Percentiles rank a stretch among this genome's conserved stretches.
Evolutionary conservation across 2,113 vertebrate genomes (phyloP).

Genomic region (Sinocyclocheilus maitianheensis): DNA sequence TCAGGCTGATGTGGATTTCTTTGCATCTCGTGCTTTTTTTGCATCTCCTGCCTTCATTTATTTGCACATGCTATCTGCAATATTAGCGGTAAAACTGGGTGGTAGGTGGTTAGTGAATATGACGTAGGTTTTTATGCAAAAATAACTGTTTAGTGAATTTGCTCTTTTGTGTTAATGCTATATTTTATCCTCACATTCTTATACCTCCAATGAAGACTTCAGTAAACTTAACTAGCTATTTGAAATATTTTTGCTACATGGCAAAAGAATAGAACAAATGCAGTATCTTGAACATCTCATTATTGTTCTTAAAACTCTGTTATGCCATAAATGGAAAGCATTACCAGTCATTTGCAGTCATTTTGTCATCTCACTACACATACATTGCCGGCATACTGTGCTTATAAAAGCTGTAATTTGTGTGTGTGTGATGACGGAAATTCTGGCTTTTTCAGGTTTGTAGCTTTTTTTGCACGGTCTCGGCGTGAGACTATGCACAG

Average conservation of each 20-base stretch:
- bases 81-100: not conserved
- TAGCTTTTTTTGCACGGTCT: conserved; percentile 54
- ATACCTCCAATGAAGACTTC: not conserved
- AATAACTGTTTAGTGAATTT: not conserved
- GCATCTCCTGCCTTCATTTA: not conserved
- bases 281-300: not conserved
- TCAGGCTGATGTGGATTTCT: conserved; percentile 14
- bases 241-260: not conserved
- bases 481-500: conserved; percentile 57
- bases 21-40: not conserved
- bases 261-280: not conserved
- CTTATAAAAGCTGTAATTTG: conserved; percentile 38
- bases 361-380: conserved; percentile 9
- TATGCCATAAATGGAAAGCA: not conserved
- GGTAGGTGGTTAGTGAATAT: not conserved
- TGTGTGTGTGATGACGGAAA: conserved; percentile 37
- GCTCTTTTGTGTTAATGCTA: not conserved
- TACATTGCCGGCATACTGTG: not conserved
- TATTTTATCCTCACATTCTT: not conserved
- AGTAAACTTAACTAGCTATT: not conserved
- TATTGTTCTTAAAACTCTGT: conserved; percentile 8
- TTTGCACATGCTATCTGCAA: not conserved
- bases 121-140: not conserved
- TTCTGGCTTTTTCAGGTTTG: conserved; percentile 69
- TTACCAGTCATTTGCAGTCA: conserved; percentile 20